Percentiles rank a stretch among this genome's conserved stretches.
These are phyloP conservation scores for Sinocyclocheilus maitianheensis DNA, from an alignment of 2,113 vertebrate genomes.

Conservation along the genomic window DNA sequence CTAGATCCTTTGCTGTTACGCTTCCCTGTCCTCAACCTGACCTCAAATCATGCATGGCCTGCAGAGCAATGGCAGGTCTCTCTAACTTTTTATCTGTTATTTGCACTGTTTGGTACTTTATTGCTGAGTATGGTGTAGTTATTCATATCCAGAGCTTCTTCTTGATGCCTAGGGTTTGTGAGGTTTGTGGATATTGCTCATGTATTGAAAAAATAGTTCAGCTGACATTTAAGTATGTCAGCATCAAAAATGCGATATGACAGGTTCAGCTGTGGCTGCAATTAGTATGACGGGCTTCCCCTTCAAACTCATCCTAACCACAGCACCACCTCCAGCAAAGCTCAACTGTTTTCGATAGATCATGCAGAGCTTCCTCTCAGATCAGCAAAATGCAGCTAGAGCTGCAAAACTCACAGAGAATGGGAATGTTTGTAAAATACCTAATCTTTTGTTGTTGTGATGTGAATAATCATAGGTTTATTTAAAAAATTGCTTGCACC, in stretches of 20 bases:
- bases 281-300: constrained; percentile 7
- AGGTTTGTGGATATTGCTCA: constrained; percentile 17
- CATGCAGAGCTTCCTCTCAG: constrained; percentile 23
- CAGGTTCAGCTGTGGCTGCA: neutral
- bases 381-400: constrained; percentile 6
- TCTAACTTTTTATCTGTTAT: neutral
- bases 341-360: neutral
- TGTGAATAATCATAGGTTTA: neutral
- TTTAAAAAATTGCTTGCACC: neutral
- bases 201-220: constrained; percentile 22
- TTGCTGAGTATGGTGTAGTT: neutral
- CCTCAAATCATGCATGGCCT: constrained; percentile 13
- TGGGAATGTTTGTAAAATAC: constrained; percentile 8
- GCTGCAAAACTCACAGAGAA: neutral
- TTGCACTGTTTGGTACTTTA: neutral
- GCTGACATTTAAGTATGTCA: constrained; percentile 22
- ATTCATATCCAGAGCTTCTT: neutral
- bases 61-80: neutral
- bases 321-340: constrained; percentile 13
- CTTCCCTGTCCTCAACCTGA: constrained; percentile 1
- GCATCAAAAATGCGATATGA: constrained; percentile 13
- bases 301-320: constrained; percentile 17
- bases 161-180: neutral
- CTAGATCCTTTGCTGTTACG: neutral
- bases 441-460: neutral